Percentiles rank a stretch among this genome's conserved stretches.
phyloP scores from a whole-genome alignment of 35 echinoderm and acorn worm genomes.

The Heliocidaris erythrogramma region DNA sequence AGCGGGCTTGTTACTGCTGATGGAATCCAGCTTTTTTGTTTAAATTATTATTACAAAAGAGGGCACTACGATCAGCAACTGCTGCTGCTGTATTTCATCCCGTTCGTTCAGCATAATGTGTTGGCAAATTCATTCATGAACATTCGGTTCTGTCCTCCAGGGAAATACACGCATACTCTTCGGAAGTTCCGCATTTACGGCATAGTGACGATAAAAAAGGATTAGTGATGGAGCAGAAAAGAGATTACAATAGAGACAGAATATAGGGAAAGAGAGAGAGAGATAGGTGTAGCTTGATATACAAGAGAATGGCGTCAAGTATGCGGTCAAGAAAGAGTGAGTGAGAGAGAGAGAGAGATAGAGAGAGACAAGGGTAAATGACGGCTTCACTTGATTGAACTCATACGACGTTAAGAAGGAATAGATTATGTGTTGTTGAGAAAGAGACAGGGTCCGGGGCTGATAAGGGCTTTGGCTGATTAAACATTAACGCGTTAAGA shows the following conservation, averaged over 20 bases:
- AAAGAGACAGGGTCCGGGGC: neutral
- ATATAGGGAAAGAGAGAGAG: neutral
- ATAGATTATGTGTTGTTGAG: neutral
- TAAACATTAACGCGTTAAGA: neutral
- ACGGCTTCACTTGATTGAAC: neutral
- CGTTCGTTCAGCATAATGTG: neutral
- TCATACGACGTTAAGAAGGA: neutral
- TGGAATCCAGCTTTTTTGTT: neutral
- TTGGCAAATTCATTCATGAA: neutral
- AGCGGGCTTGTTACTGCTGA: neutral
- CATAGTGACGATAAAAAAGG: neutral
- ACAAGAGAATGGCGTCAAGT: neutral
- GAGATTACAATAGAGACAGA: neutral
- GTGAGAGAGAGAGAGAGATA: too few relatives aligned
- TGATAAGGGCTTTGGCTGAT: neutral
- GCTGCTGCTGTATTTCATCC: neutral
- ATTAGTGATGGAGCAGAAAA: neutral
- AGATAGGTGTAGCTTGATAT: neutral
- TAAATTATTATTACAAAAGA: neutral
- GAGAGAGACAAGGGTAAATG: neutral
- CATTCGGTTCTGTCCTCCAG: neutral
- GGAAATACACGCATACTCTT: neutral
- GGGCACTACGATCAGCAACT: neutral
- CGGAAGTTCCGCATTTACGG: neutral
- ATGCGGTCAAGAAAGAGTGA: neutral